Conservation (phyloP, 2,113 vertebrate species). For the Calyptomena viridis region DNA sequence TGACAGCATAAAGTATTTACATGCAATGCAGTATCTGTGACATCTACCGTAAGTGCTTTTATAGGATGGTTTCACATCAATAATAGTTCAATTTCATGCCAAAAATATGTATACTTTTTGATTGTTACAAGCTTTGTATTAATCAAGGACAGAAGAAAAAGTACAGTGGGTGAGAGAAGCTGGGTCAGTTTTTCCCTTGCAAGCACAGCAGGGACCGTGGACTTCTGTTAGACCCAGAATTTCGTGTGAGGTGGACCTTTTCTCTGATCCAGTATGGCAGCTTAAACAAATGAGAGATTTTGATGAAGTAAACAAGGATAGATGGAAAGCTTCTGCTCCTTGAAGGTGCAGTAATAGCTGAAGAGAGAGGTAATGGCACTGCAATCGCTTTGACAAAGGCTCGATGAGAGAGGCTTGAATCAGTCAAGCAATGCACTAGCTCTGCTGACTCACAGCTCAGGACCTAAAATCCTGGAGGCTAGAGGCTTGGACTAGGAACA, state of each 20-base stretch:
- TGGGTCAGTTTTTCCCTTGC: not conserved
- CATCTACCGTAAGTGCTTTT: conserved; percentile 40
- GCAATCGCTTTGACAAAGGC: not conserved
- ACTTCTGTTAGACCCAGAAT: not conserved
- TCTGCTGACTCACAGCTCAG: conserved; percentile 28
- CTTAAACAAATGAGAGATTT: not conserved
- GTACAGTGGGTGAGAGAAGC: not conserved
- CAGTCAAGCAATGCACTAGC: not conserved
- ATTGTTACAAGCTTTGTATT: not conserved
- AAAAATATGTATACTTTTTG: conserved; percentile 14
- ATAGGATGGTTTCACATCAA: not conserved
- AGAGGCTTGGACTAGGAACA: not conserved
- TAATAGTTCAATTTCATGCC: conserved; percentile 13
- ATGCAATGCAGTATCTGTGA: not conserved
- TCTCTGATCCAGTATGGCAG: not conserved
- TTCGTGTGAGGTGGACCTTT: not conserved
- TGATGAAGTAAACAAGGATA: not conserved
- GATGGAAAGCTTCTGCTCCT: not conserved
- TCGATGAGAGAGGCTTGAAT: not conserved
- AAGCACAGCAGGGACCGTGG: not conserved
- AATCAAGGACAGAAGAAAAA: not conserved
- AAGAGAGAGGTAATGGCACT: not conserved
- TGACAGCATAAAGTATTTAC: conserved; percentile 17
- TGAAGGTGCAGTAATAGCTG: fast-evolving
- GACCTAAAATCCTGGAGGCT: conserved; percentile 1